Evolutionary conservation across 2,797 vertebrate genomes (phyloP).

Genomic region (Columba guinea): DNA sequence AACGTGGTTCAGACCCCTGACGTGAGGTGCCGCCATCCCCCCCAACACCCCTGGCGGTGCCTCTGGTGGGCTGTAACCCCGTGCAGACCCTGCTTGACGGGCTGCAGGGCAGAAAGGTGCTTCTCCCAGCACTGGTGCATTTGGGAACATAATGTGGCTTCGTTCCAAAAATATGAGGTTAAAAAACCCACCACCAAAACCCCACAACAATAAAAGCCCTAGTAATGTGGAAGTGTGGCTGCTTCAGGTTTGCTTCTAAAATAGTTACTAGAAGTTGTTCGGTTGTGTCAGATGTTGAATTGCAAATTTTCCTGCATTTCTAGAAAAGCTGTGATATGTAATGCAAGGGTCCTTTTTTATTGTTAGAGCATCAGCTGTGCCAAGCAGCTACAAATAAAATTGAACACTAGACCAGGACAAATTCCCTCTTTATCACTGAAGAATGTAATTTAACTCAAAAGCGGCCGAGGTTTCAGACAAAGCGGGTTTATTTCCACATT

Average conservation of each 20-base stretch:
- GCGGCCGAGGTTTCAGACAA: not conserved
- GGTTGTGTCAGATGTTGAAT: not conserved
- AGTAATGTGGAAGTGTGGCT: not conserved
- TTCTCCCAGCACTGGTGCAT: not conserved
- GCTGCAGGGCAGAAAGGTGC: not conserved
- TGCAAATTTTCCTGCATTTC: not conserved
- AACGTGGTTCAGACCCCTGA: fast-evolving
- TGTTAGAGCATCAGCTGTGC: not conserved
- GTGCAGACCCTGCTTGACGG: fast-evolving
- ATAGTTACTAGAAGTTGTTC: not conserved
- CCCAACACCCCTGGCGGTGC: no score
- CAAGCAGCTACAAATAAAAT: not conserved
- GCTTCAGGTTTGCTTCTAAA: not conserved
- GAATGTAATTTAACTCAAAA: not conserved
- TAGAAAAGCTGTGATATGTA: not conserved
- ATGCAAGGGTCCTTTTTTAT: no score
- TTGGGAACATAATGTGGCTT: not conserved
- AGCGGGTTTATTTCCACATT: not conserved
- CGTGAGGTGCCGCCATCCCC: fast-evolving
- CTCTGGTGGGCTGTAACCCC: no score
- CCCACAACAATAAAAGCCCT: no score
- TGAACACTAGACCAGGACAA: not conserved
- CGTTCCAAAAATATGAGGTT: not conserved
- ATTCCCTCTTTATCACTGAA: not conserved
- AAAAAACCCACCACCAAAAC: no score